A percentile compares a stretch with the other conserved stretches of the same genome.
phyloP scores from a whole-genome alignment of 1,140 invertebrate species.

The Meteorus sp. region DNA sequence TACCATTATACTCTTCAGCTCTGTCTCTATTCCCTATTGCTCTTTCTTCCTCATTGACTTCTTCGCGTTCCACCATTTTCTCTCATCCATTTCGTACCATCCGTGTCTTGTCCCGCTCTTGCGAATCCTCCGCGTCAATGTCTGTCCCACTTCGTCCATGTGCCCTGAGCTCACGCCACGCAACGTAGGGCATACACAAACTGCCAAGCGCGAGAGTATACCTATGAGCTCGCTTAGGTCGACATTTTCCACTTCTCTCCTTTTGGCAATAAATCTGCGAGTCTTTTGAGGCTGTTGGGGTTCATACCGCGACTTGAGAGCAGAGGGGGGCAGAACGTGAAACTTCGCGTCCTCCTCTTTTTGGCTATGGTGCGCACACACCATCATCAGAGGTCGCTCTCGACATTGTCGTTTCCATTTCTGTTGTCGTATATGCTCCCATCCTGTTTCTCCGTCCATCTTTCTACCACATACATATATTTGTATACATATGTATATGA shows the following conservation, averaged over 20 bases:
- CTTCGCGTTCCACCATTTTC: constrained; percentile 12
- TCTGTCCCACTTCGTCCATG: constrained; percentile 37
- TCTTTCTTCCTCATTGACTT: neutral
- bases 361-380: constrained; percentile 16
- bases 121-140: constrained; percentile 16
- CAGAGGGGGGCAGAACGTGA: constrained; percentile 16
- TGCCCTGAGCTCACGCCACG: too few relatives aligned
- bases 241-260: constrained; percentile 57
- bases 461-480: constrained; percentile 1
- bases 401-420: constrained; percentile 17
- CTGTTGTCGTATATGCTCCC: neutral
- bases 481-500: constrained; percentile 21
- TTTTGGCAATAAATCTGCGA: constrained; percentile 59
- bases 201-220: constrained; percentile 46
- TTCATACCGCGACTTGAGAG: too few relatives aligned
- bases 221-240: constrained; percentile 61
- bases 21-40: constrained; percentile 12
- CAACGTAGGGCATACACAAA: constrained; percentile 54
- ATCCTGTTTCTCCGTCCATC: constrained; percentile 12
- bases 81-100: too few relatives aligned
- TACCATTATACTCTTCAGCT: constrained; percentile 22
- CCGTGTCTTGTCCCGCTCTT: too few relatives aligned
- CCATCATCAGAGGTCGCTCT: constrained; percentile 33
- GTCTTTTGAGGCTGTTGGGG: constrained; percentile 53
- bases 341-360: too few relatives aligned